phyloP scores from a whole-genome alignment of 2,113 vertebrate genomes.

The Chaetodon auriga region DNA sequence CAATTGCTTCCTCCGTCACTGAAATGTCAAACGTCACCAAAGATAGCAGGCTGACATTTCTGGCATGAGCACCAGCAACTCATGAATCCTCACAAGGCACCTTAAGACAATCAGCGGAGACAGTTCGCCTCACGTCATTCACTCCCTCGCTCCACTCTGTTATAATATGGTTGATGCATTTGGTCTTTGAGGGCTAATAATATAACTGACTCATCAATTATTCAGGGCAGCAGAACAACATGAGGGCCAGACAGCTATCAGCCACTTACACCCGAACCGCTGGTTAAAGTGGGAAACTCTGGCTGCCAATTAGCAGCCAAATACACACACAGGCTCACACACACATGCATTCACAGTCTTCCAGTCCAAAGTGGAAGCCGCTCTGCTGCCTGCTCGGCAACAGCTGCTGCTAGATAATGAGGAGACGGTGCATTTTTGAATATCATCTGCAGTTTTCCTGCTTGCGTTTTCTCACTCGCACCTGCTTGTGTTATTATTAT shows the following conservation, averaged over 20 bases:
- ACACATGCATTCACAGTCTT: background rate
- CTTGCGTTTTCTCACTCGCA: slow-evolving; percentile 22
- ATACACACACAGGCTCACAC: slow-evolving; percentile 35
- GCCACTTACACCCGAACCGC: slow-evolving; percentile 61
- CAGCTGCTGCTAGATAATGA: slow-evolving; percentile 73
- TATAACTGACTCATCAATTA: slow-evolving; percentile 82
- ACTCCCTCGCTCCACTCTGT: slow-evolving; percentile 47
- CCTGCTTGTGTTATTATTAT: slow-evolving; percentile 3
- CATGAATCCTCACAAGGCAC: slow-evolving; percentile 14
- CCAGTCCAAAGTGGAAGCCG: slow-evolving; percentile 14
- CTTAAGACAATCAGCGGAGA: slow-evolving; percentile 20
- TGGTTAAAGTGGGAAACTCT: slow-evolving; percentile 72
- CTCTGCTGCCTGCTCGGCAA: slow-evolving; percentile 32
- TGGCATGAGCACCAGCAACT: slow-evolving; percentile 7
- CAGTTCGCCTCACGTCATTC: slow-evolving; percentile 12
- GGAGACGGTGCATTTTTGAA: slow-evolving; percentile 62
- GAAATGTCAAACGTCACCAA: slow-evolving; percentile 34
- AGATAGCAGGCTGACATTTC: slow-evolving; percentile 35
- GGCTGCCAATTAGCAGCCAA: slow-evolving; percentile 77
- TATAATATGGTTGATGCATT: slow-evolving; percentile 62
- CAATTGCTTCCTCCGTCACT: slow-evolving; percentile 4
- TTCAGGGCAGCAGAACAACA: slow-evolving; percentile 77
- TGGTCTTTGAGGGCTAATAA: slow-evolving; percentile 78
- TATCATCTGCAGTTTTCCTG: slow-evolving; percentile 42
- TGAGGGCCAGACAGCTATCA: slow-evolving; percentile 67